These are phyloP conservation scores for Strix aluco DNA, from an alignment of 2,113 vertebrate species.

Conservation along the genomic window DNA sequence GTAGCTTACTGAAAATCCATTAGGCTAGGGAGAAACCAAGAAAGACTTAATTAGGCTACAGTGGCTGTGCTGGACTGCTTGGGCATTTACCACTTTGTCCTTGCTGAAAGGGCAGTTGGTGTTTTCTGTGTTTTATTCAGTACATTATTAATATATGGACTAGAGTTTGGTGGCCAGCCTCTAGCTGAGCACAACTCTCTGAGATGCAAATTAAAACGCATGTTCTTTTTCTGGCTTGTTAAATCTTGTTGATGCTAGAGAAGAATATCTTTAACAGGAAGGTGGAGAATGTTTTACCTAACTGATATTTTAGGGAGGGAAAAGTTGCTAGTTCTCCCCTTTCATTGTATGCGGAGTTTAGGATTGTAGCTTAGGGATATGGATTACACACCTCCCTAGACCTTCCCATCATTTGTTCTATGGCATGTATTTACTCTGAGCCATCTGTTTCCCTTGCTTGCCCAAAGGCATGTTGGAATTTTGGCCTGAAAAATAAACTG, in stretches of 20 bases:
- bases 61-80: neutral
- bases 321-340: neutral
- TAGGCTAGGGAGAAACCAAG: neutral
- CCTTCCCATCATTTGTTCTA: neutral
- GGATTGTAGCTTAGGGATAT: fast-evolving
- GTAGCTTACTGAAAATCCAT: neutral
- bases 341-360: neutral
- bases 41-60: neutral
- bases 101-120: neutral
- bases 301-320: neutral
- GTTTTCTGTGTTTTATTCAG: neutral
- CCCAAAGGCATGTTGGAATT: neutral
- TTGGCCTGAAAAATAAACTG: neutral
- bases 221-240: neutral
- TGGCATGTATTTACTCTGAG: neutral
- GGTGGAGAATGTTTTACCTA: neutral
- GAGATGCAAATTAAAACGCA: neutral
- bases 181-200: fast-evolving
- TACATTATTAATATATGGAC: fast-evolving
- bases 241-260: neutral
- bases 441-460: neutral
- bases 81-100: neutral
- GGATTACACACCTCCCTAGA: neutral
- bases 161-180: neutral
- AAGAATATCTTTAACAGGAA: neutral